Evolutionary conservation across 2,113 vertebrate species (phyloP).

Genomic region (Silurus asotus): DNA sequence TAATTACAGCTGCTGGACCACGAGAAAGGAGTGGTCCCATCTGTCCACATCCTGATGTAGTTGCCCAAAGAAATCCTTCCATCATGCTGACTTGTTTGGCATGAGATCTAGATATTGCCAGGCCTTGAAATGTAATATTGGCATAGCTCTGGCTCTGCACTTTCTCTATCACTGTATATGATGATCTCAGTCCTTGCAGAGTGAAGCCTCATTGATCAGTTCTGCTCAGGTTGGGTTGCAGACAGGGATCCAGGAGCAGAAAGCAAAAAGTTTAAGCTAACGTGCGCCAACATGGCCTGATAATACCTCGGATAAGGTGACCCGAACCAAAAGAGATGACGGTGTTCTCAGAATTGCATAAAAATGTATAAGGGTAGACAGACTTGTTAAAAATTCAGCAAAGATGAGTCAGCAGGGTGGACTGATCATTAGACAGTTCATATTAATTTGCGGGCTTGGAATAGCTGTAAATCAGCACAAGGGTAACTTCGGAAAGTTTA

Average conservation of each 20-base stretch:
- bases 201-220: constrained; percentile 35
- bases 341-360: neutral
- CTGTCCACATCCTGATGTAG: constrained; percentile 15
- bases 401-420: neutral
- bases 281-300: constrained; percentile 35
- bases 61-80: constrained; percentile 30
- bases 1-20: constrained; percentile 40
- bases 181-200: constrained; percentile 32
- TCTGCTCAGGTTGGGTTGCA: constrained; percentile 46
- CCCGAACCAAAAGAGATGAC: constrained; percentile 23
- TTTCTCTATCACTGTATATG: constrained; percentile 10
- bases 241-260: constrained; percentile 30
- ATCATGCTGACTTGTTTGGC: constrained; percentile 16
- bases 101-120: constrained; percentile 10
- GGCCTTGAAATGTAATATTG: constrained; percentile 31
- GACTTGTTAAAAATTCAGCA: neutral
- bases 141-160: constrained; percentile 14
- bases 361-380: constrained; percentile 6
- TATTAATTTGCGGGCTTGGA: neutral
- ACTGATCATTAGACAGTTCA: neutral
- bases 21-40: constrained; percentile 6
- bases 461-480: neutral
- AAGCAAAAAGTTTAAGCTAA: constrained; percentile 33
- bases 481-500: neutral
- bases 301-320: constrained; percentile 39